Evolutionary conservation across 1,140 invertebrate species (phyloP).

Genomic region (Polypedilum vanderplanki): DNA sequence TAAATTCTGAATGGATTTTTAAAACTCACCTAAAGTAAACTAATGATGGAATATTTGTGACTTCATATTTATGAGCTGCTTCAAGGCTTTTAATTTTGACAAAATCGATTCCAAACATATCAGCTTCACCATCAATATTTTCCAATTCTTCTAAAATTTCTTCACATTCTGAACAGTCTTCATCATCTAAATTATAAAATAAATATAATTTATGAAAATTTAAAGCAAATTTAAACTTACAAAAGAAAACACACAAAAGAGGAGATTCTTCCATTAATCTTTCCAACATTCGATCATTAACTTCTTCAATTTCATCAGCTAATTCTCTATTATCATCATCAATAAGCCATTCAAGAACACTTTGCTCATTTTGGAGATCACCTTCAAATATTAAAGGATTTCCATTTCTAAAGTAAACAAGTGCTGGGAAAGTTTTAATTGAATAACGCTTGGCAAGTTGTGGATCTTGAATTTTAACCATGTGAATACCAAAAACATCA

Average conservation of each 20-base stretch:
- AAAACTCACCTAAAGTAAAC: slow-evolving; percentile 67
- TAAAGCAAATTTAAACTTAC: slow-evolving; percentile 54
- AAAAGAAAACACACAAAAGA: slow-evolving; percentile 86
- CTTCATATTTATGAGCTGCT: slow-evolving; percentile 71
- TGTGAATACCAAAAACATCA: slow-evolving; percentile 86
- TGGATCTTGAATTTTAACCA: slow-evolving; percentile 91
- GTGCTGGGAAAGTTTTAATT: slow-evolving; percentile 88
- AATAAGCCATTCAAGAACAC: slow-evolving; percentile 85
- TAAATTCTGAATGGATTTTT: neutral
- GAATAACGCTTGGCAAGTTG: slow-evolving; percentile 86
- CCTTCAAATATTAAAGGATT: slow-evolving; percentile 90
- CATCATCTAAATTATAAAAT: slow-evolving; percentile 58
- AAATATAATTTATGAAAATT: neutral
- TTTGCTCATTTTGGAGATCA: slow-evolving; percentile 84
- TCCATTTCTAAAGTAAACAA: slow-evolving; percentile 87
- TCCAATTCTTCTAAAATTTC: slow-evolving; percentile 81
- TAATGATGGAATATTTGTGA: slow-evolving; percentile 75
- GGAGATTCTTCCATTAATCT: slow-evolving; percentile 80
- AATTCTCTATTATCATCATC: slow-evolving; percentile 90
- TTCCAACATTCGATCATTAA: slow-evolving; percentile 84
- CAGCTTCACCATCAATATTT: slow-evolving; percentile 89
- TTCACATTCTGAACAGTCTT: slow-evolving; percentile 83
- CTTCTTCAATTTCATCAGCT: slow-evolving; percentile 89
- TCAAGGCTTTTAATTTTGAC: slow-evolving; percentile 85
- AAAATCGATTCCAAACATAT: slow-evolving; percentile 89